A percentile compares a stretch with the other conserved stretches of the same genome.
Conservation (phyloP, 92 coral and sea anemone genomes). For the Porites lobata region DNA sequence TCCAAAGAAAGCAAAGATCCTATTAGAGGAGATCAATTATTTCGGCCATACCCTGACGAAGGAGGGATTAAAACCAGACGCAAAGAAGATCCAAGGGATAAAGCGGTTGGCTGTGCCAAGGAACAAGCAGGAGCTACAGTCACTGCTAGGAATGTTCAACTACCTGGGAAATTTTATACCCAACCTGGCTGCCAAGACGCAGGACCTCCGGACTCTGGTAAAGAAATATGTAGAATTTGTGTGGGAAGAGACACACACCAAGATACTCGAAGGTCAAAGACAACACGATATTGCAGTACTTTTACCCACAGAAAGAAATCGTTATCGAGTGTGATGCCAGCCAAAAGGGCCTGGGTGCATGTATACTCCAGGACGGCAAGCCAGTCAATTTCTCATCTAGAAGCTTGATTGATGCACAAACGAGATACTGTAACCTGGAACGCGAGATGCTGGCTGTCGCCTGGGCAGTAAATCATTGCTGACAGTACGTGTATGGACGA, state of each 20-base stretch:
- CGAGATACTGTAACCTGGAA: slow-evolving; percentile 69
- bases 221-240: slow-evolving; percentile 73
- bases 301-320: slow-evolving; percentile 73
- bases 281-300: slow-evolving; percentile 65
- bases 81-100: slow-evolving; percentile 73
- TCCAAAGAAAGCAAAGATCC: slow-evolving; percentile 74
- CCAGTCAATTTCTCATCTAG: slow-evolving; percentile 73
- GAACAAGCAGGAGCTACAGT: slow-evolving; percentile 77
- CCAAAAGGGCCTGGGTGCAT: slow-evolving; percentile 75
- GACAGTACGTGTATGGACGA: slow-evolving; percentile 75
- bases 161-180: slow-evolving; percentile 71
- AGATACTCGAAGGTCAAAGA: slow-evolving; percentile 78
- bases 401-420: slow-evolving; percentile 77
- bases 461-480: slow-evolving; percentile 81
- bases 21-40: slow-evolving; percentile 69
- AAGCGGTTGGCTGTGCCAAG: slow-evolving; percentile 76
- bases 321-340: slow-evolving; percentile 74
- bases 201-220: slow-evolving; percentile 75
- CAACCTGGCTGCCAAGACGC: slow-evolving; percentile 77
- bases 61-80: slow-evolving; percentile 74
- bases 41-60: slow-evolving; percentile 74
- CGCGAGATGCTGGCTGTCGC: slow-evolving; percentile 79
- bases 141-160: slow-evolving; percentile 72
- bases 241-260: slow-evolving; percentile 79
- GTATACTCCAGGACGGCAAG: slow-evolving; percentile 71